phyloP scores from a whole-genome alignment of 2,113 vertebrate genomes.

The Vidua macroura region DNA sequence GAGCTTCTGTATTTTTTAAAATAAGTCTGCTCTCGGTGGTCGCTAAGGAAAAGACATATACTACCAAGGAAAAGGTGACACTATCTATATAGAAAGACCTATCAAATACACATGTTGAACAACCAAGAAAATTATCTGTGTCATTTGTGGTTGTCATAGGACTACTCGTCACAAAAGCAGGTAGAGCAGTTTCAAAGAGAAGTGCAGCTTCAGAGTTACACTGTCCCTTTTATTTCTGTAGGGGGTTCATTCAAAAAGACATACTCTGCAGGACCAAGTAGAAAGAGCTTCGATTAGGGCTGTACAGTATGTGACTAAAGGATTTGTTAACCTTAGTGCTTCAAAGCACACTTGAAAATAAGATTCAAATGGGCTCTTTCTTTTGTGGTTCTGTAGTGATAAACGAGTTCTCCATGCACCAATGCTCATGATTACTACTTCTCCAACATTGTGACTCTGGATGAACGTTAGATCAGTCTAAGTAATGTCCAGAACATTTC shows the following conservation, averaged over 20 bases:
- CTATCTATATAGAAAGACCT: neutral
- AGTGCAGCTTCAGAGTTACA: slow-evolving; percentile 1
- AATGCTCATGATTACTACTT: slow-evolving; percentile 53
- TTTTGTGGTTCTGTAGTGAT: slow-evolving; percentile 63
- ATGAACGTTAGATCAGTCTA: slow-evolving; percentile 47
- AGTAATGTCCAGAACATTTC: slow-evolving; percentile 55
- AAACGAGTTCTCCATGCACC: slow-evolving; percentile 69
- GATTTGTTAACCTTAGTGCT: slow-evolving; percentile 57
- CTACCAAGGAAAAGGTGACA: neutral
- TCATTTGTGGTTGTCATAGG: neutral
- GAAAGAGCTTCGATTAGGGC: slow-evolving; percentile 43
- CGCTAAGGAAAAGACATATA: neutral
- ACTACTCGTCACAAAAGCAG: neutral
- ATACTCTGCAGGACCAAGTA: neutral
- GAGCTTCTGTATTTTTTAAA: neutral
- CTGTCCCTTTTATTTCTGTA: slow-evolving; percentile 49
- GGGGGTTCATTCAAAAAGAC: slow-evolving; percentile 45
- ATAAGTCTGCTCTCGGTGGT: neutral
- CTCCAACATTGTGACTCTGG: slow-evolving; percentile 37
- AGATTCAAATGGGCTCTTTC: slow-evolving; percentile 61
- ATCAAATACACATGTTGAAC: neutral
- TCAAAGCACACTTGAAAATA: slow-evolving; percentile 65
- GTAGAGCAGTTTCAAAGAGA: slow-evolving; percentile 37
- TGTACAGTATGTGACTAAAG: slow-evolving; percentile 44
- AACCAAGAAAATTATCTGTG: neutral